Evolutionary conservation across 2,797 vertebrate species (phyloP).

Genomic region (Taenioides sp.): DNA sequence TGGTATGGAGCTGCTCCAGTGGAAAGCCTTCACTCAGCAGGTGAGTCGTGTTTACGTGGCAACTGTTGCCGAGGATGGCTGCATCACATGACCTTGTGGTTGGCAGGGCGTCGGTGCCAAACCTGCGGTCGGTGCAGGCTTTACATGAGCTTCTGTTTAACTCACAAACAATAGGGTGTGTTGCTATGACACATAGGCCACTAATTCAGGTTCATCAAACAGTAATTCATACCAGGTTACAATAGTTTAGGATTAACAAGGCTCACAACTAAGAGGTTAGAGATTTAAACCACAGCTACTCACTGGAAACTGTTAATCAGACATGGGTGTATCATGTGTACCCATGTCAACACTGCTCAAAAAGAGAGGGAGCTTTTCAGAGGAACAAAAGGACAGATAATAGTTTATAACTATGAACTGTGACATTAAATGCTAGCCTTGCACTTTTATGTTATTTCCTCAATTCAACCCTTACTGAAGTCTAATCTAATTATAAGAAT

Average conservation of each 20-base stretch:
- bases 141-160: slow-evolving; percentile 77
- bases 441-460: slow-evolving; percentile 7
- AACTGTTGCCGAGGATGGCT: slow-evolving; percentile 56
- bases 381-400: slow-evolving; percentile 24
- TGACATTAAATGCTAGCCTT: slow-evolving; percentile 10
- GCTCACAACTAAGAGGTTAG: slow-evolving; percentile 22
- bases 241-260: slow-evolving; percentile 35
- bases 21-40: slow-evolving; percentile 58
- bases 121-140: slow-evolving; percentile 50
- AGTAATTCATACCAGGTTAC: slow-evolving; percentile 39
- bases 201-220: slow-evolving; percentile 44
- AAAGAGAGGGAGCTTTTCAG: slow-evolving; percentile 5
- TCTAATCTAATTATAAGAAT: not conserved
- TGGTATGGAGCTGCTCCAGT: slow-evolving; percentile 18
- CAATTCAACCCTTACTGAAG: not conserved
- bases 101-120: slow-evolving; percentile 36
- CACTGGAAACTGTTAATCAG: slow-evolving; percentile 37
- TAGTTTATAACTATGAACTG: slow-evolving; percentile 1
- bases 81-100: slow-evolving; percentile 68
- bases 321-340: not conserved
- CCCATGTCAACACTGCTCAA: not conserved
- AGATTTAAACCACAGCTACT: slow-evolving; percentile 13
- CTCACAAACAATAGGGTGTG: slow-evolving; percentile 72
- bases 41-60: slow-evolving; percentile 68
- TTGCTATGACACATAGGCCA: slow-evolving; percentile 69